These are phyloP conservation scores for Solea solea DNA, from an alignment of 2,113 vertebrate species.

Conservation along the genomic window DNA sequence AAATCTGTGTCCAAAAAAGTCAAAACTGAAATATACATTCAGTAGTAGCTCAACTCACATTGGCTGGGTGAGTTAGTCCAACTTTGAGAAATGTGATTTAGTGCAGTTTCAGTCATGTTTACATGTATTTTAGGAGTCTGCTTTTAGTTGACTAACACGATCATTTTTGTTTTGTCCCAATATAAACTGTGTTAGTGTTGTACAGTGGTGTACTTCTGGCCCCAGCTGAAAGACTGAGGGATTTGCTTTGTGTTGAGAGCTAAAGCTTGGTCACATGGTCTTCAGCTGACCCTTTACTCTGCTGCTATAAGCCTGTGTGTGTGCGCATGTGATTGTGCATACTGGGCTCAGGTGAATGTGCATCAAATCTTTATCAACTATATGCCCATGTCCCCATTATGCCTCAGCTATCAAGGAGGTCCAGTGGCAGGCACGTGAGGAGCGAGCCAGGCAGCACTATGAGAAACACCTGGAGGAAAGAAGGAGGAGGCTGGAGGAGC, in stretches of 20 bases:
- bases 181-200: constrained; percentile 3
- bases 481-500: constrained; percentile 89
- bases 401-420: constrained; percentile 86
- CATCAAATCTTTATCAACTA: constrained; percentile 5
- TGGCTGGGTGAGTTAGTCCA: too few relatives aligned
- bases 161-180: too few relatives aligned
- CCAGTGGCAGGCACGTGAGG: constrained; percentile 90
- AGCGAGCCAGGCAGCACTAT: constrained; percentile 89
- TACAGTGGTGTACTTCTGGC: constrained; percentile 23
- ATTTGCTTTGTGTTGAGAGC: constrained; percentile 55
- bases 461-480: constrained; percentile 92
- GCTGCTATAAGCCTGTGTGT: constrained; percentile 35
- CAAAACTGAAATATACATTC: too few relatives aligned
- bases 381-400: constrained; percentile 4
- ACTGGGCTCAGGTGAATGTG: neutral
- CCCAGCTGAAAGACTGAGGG: constrained; percentile 29
- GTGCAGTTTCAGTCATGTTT: too few relatives aligned
- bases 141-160: too few relatives aligned
- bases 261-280: constrained; percentile 67
- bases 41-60: too few relatives aligned
- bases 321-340: neutral
- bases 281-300: constrained; percentile 50
- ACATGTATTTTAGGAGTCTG: too few relatives aligned
- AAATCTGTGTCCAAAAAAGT: too few relatives aligned
- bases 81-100: too few relatives aligned